Conservation (phyloP, 2,797 vertebrate species). For the Mycteria americana region DNA sequence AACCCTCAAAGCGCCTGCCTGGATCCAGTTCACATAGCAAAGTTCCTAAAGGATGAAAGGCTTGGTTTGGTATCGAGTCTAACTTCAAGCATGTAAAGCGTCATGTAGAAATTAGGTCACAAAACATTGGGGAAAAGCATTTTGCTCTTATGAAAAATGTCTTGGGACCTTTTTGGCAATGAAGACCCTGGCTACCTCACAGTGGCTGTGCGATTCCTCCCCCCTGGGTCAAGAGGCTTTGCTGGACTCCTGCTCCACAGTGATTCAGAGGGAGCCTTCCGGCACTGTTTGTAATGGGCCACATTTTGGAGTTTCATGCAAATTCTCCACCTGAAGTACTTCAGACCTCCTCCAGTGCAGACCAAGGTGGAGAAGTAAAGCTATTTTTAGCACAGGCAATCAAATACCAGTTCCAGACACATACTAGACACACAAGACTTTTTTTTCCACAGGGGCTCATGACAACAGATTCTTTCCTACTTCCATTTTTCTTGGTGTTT, state of each 20-base stretch:
- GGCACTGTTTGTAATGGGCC: not conserved
- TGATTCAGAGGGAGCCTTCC: not conserved
- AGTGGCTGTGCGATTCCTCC: rapidly evolving
- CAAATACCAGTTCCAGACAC: not conserved
- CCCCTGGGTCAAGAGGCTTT: not conserved
- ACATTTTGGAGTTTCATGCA: not conserved
- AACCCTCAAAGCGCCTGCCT: not conserved
- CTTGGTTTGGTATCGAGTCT: not conserved
- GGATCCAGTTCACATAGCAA: not conserved
- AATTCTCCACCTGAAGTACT: not conserved
- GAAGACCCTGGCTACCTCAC: not conserved
- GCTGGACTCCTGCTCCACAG: not conserved
- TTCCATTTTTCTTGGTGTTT: not conserved
- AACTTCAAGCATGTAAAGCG: not conserved
- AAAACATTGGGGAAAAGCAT: not conserved
- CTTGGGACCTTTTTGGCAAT: not conserved
- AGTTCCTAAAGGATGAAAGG: not conserved
- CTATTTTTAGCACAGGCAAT: not conserved
- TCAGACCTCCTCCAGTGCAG: not conserved
- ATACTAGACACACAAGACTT: not conserved
- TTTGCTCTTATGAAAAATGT: not conserved
- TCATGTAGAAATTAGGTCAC: not conserved
- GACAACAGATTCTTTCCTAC: not conserved
- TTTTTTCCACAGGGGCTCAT: not conserved
- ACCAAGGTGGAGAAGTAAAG: not conserved